phyloP scores from a whole-genome alignment of 2,888 invertebrate species.

The Phalera bucephala region DNA sequence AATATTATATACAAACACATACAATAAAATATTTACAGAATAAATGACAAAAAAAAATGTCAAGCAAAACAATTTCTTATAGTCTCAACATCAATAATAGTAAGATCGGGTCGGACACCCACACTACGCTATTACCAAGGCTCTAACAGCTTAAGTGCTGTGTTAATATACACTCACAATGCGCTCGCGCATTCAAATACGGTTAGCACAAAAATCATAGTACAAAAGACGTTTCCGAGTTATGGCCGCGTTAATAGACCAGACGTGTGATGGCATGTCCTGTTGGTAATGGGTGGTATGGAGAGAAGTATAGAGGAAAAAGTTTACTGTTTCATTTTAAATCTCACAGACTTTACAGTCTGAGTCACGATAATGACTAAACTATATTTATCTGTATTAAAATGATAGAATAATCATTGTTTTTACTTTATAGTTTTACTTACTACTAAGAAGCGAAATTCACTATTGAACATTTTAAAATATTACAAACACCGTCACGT shows the following conservation, averaged over 20 bases:
- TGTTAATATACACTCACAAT: conserved; percentile 59
- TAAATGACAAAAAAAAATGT: neutral
- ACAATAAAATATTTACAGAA: neutral
- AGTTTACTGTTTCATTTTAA: neutral
- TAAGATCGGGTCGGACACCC: conserved; percentile 42
- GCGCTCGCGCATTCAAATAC: conserved; percentile 46
- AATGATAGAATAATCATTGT: too few relatives aligned
- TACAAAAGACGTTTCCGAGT: conserved; percentile 57
- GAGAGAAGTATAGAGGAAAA: conserved; percentile 6
- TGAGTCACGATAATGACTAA: neutral
- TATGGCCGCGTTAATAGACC: conserved; percentile 60
- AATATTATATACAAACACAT: too few relatives aligned
- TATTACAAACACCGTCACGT: too few relatives aligned
- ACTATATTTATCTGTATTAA: neutral
- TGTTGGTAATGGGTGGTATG: conserved; percentile 37
- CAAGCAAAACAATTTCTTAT: conserved; percentile 3
- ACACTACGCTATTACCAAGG: conserved; percentile 45
- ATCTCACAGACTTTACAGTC: neutral
- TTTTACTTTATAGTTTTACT: too few relatives aligned
- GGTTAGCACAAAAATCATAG: conserved; percentile 53
- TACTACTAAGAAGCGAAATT: too few relatives aligned
- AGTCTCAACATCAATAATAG: conserved; percentile 14
- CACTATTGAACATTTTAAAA: too few relatives aligned
- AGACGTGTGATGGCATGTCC: conserved; percentile 49
- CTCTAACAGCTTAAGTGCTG: conserved; percentile 71